Evolutionary conservation across 2,888 invertebrate species (phyloP), one percentile per base, ranked within the genome.

Genomic region (Palloptera scutellata): DNA sequence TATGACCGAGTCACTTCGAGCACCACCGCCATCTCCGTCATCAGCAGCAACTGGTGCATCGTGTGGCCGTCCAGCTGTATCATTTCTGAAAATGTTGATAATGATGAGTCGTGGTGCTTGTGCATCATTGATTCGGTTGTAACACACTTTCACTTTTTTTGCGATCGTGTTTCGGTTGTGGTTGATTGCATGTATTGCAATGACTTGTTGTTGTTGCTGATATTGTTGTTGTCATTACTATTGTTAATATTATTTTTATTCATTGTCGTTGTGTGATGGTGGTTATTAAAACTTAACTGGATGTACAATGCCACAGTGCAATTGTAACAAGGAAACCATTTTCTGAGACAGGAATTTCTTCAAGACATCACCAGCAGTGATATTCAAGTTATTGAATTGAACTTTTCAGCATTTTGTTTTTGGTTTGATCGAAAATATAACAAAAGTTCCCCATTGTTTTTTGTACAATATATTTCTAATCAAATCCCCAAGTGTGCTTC

Each of bases 1-100:
- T 61, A 66, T 70, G 70, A 64, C 72, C 73, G 69, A 65, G 65
- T 30, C 30, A 30, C 6, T 61, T 57, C 66, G 61, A 20, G 3
- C 57, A 30, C 13, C 13, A 13, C n/a, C 45, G 54, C n/a, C 19
- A 60, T 53, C 53, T 43, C 17, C 17, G 40, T 30, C 13, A 55
- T 11, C 42, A 54, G 17, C 41, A 52, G 40, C 66, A 61, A 43
- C 55, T 61, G 15, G 40, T 42, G 30, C 65, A 53, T 48, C 61
- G 61, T 61, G 61, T 53, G 61, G 53, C 41, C 45, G 55, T 30
- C 30, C 30, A 4, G 30, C 30, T 30, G 30, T 4, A 30, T 30
- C 30, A 6, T 30, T 30, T 30, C 6, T 30, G 30, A 30, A 30
- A 30, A 30, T 30, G 30, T 30, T 30, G 6, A 30, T 30, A 30